Evolutionary conservation across 2,113 vertebrate species (phyloP).

Genomic region (Elanus axillaris): DNA sequence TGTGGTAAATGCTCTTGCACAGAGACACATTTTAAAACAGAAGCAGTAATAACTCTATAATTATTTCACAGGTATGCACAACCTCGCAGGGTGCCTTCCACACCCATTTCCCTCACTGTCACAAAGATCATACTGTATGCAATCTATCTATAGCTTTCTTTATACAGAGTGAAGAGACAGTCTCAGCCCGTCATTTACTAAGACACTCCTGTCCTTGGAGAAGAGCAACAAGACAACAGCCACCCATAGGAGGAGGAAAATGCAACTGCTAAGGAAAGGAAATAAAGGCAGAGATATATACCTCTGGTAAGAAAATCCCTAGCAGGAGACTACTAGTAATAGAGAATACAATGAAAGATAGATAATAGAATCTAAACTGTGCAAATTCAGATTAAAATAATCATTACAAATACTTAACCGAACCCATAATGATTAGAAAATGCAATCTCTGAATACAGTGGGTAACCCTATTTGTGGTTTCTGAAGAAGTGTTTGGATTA

Average conservation of each 20-base stretch:
- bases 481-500: neutral
- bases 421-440: neutral
- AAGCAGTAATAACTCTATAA: neutral
- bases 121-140: neutral
- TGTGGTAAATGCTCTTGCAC: neutral
- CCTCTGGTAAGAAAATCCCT: neutral
- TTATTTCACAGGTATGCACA: neutral
- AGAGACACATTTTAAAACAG: neutral
- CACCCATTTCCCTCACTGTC: neutral
- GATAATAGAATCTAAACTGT: neutral
- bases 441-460: rapidly evolving
- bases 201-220: neutral
- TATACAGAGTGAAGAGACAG: neutral
- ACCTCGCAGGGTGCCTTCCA: neutral
- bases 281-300: neutral
- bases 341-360: neutral
- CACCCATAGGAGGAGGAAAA: neutral
- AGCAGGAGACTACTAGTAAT: neutral
- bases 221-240: neutral
- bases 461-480: neutral
- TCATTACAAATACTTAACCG: neutral
- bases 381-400: neutral
- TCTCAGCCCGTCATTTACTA: neutral
- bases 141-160: neutral
- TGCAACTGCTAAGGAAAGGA: neutral